Percentiles rank a stretch among this genome's conserved stretches.
These are phyloP conservation scores for Sarcophaga carnaria DNA, from an alignment of 2,888 invertebrate species.

Conservation along the genomic window DNA sequence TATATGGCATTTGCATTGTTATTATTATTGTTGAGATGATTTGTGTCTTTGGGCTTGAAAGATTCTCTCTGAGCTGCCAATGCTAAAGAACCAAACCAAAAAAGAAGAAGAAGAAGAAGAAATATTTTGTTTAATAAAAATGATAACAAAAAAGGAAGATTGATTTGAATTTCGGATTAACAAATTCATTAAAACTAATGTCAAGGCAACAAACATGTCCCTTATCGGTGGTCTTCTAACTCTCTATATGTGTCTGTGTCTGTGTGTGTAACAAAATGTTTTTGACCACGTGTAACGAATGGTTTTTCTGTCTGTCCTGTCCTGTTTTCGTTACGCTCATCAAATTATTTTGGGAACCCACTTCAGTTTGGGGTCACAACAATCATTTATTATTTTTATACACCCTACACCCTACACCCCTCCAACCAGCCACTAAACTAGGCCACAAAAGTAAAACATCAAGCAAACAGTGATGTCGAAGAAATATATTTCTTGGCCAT, in stretches of 20 bases:
- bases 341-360: background rate
- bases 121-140: constrained; percentile 18
- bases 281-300: constrained; percentile 9
- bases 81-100: constrained; percentile 71
- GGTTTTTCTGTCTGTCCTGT: background rate
- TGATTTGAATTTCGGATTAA: constrained; percentile 39
- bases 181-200: constrained; percentile 19
- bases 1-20: constrained; percentile 76
- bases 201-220: constrained; percentile 1
- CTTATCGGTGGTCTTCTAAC: background rate
- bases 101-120: constrained; percentile 33
- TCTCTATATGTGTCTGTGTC: background rate
- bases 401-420: background rate
- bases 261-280: background rate
- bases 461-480: too few relatives aligned
- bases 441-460: background rate
- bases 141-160: constrained; percentile 7
- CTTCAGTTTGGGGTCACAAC: background rate
- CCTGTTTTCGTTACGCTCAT: background rate
- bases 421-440: background rate
- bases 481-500: too few relatives aligned
- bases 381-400: constrained; percentile 33
- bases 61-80: constrained; percentile 80
- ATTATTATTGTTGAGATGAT: constrained; percentile 71
- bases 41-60: constrained; percentile 79